phyloP scores from a whole-genome alignment of 2,113 vertebrate species.

The Triplophysa tibetana region DNA sequence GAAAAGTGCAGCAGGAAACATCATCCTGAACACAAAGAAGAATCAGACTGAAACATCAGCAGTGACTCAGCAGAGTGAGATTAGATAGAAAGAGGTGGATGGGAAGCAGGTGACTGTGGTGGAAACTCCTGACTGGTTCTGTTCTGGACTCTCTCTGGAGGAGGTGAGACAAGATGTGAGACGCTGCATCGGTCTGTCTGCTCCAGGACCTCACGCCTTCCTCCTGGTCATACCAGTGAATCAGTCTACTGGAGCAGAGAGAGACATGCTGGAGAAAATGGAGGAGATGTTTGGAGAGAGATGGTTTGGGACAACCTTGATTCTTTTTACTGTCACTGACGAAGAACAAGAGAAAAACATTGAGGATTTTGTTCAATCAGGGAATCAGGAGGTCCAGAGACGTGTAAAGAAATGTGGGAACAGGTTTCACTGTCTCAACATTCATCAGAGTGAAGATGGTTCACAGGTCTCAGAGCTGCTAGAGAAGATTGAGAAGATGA shows the following conservation, averaged over 20 bases:
- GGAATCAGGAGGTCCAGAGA: not conserved
- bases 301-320: not conserved
- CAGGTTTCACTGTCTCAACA: not conserved
- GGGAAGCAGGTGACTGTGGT: slow-evolving; percentile 1
- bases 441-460: not conserved
- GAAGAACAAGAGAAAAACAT: not conserved
- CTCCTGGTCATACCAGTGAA: not conserved
- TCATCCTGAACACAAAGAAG: not conserved
- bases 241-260: not conserved
- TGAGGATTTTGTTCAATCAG: not conserved
- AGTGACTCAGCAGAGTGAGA: not conserved
- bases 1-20: not conserved
- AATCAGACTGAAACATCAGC: not conserved
- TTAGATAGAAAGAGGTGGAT: not conserved
- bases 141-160: slow-evolving; percentile 44
- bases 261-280: not conserved
- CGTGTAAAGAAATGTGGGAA: not conserved
- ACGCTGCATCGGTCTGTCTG: not conserved
- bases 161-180: not conserved
- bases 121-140: slow-evolving; percentile 10
- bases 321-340: not conserved
- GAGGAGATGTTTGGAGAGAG: not conserved
- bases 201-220: not conserved
- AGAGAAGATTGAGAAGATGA: not conserved
- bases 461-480: not conserved